A percentile compares a stretch with the other conserved stretches of the same genome.
phyloP scores from a whole-genome alignment of 2,113 vertebrate species.

The Etheostoma cragini region DNA sequence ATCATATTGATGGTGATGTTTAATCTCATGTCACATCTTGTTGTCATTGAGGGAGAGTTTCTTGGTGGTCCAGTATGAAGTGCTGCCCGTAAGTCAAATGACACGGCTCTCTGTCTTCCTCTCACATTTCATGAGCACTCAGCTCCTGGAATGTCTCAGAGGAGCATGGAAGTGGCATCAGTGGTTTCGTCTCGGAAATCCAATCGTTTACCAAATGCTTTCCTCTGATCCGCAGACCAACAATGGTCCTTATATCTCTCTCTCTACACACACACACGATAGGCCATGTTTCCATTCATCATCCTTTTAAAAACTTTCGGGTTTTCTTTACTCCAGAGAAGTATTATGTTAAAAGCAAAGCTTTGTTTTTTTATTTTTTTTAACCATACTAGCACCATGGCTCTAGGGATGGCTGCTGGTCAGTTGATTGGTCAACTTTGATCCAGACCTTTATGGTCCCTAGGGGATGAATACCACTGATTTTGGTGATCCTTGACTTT shows the following conservation, averaged over 20 bases:
- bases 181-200: constrained; percentile 37
- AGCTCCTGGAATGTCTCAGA: constrained; percentile 21
- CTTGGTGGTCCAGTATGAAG: background rate
- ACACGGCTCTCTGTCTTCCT: background rate
- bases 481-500: too few species aligned
- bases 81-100: constrained; percentile 43
- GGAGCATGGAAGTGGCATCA: constrained; percentile 25
- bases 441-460: too few species aligned
- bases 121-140: constrained; percentile 55
- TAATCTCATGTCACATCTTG: background rate
- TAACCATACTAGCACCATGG: too few species aligned
- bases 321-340: background rate
- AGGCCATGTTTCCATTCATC: background rate
- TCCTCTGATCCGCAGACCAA: background rate
- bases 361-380: too few species aligned
- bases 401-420: too few species aligned
- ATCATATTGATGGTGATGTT: background rate
- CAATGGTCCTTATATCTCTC: background rate
- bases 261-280: too few species aligned
- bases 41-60: constrained; percentile 18
- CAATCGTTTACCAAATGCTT: constrained; percentile 28
- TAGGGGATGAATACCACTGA: too few species aligned
- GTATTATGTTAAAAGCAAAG: too few species aligned
- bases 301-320: background rate
- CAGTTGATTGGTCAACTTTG: too few species aligned